phyloP scores from a whole-genome alignment of 2,113 vertebrate species.

The Tricholaema leucomelas region DNA sequence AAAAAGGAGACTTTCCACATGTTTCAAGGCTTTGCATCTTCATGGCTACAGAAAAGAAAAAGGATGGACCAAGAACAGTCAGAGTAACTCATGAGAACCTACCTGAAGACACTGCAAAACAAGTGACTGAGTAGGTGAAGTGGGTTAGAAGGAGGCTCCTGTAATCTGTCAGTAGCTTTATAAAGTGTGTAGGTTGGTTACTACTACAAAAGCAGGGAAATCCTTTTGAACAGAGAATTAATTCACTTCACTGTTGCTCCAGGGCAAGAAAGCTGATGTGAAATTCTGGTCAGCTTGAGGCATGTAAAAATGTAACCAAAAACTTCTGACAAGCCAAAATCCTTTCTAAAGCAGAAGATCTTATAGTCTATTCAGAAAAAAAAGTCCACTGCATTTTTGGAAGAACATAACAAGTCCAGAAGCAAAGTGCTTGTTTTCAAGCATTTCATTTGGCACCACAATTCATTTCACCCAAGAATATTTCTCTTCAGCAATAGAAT shows the following conservation, averaged over 20 bases:
- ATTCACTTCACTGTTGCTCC: background rate
- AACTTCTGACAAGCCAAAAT: background rate
- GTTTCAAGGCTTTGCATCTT: background rate
- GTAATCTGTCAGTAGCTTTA: background rate
- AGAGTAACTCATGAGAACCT: background rate
- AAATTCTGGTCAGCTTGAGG: background rate
- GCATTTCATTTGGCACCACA: background rate
- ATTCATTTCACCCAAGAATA: background rate
- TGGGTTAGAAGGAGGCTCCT: background rate
- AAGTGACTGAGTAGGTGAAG: background rate
- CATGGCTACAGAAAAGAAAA: background rate
- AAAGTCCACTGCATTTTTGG: background rate
- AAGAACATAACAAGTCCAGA: background rate
- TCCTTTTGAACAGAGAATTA: background rate
- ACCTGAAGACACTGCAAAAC: background rate
- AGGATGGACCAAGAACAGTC: background rate
- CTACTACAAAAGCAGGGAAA: background rate
- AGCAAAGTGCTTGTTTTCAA: background rate
- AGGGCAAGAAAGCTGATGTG: background rate
- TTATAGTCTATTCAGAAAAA: background rate
- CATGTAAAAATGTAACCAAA: background rate
- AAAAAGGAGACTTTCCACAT: background rate
- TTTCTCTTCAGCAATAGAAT: background rate
- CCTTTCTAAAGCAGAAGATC: background rate
- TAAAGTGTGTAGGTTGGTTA: background rate